A percentile compares a stretch with the other conserved stretches of the same genome.
Conservation (phyloP, 1,140 invertebrate genomes). For the Drosophila pseudoobscura region DNA sequence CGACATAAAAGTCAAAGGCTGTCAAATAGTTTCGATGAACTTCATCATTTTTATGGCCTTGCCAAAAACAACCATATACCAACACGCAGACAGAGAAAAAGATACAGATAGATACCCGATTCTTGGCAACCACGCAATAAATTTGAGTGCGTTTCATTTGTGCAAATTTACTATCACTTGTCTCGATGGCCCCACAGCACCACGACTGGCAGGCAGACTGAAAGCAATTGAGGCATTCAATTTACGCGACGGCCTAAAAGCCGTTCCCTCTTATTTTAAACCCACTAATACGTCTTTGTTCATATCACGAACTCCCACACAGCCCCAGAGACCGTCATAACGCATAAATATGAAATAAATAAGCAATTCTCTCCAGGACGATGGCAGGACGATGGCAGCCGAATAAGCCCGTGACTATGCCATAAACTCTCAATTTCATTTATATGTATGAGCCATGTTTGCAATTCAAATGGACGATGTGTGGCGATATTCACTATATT, state of each 20-base stretch:
- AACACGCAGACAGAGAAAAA: slow-evolving; percentile 3
- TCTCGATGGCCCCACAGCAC: slow-evolving; percentile 32
- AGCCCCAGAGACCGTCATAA: slow-evolving; percentile 34
- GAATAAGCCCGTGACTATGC: slow-evolving; percentile 42
- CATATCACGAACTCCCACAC: slow-evolving; percentile 35
- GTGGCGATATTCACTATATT: slow-evolving; percentile 50
- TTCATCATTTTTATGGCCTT: slow-evolving; percentile 64
- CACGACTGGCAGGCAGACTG: slow-evolving; percentile 17
- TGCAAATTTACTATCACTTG: slow-evolving; percentile 73
- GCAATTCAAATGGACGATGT: slow-evolving; percentile 64
- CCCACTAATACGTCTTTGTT: slow-evolving; percentile 72
- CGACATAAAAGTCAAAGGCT: slow-evolving; percentile 64
- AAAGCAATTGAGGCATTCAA: slow-evolving; percentile 68
- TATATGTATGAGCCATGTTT: slow-evolving; percentile 64
- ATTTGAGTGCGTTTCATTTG: slow-evolving; percentile 66
- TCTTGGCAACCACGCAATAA: slow-evolving; percentile 64
- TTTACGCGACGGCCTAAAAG: slow-evolving; percentile 57
- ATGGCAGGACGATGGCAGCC: slow-evolving; percentile 12
- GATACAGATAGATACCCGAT: slow-evolving; percentile 33
- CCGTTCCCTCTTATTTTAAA: slow-evolving; percentile 61
- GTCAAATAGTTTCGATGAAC: slow-evolving; percentile 78
- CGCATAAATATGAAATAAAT: slow-evolving; percentile 58
- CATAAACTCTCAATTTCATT: slow-evolving; percentile 71
- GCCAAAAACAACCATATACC: slow-evolving; percentile 9
- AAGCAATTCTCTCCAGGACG: slow-evolving; percentile 23